These are phyloP conservation scores for Ditylenchus dipsaci DNA, from an alignment of 1,140 invertebrate species.

Conservation along the genomic window DNA sequence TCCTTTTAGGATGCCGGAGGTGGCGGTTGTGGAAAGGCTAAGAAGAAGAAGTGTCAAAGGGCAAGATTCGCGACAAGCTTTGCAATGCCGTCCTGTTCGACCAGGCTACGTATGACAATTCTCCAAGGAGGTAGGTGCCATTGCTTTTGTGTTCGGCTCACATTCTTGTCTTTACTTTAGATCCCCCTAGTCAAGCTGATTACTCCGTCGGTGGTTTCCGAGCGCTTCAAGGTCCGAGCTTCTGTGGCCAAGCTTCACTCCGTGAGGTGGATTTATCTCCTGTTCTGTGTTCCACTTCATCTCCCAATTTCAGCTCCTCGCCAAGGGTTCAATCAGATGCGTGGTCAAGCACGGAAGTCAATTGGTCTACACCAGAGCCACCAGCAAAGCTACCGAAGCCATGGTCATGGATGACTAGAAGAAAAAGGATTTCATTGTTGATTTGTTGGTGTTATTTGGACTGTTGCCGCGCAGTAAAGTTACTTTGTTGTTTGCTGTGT, in stretches of 20 bases:
- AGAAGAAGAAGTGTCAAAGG: slow-evolving; percentile 99
- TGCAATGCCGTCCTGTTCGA: slow-evolving; percentile 98
- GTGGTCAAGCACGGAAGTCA: slow-evolving; percentile 95
- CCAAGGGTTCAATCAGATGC: slow-evolving; percentile 81
- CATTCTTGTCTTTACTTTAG: no score
- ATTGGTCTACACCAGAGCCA: slow-evolving; percentile 92
- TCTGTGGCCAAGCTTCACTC: slow-evolving; percentile 90
- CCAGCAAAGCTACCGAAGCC: slow-evolving; percentile 55
- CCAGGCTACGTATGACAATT: slow-evolving; percentile 93
- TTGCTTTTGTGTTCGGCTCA: no score
- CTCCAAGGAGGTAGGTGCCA: slow-evolving; percentile 75
- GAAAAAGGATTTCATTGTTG: background rate
- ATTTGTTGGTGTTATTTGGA: background rate
- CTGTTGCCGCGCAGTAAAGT: no score
- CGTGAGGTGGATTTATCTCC: slow-evolving; percentile 64
- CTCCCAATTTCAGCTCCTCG: slow-evolving; percentile 65
- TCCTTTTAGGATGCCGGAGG: slow-evolving; percentile 67
- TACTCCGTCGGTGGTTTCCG: slow-evolving; percentile 95
- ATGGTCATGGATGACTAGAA: no score
- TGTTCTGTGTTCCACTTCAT: no score
- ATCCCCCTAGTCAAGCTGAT: slow-evolving; percentile 91
- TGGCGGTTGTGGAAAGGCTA: slow-evolving; percentile 87
- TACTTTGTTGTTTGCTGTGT: no score
- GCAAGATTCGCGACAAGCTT: slow-evolving; percentile 98
- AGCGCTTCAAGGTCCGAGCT: slow-evolving; percentile 92